Percentiles rank a stretch among this genome's conserved stretches.
phyloP scores from a whole-genome alignment of 2,113 vertebrate species.

The Xenopus laevis region DNA sequence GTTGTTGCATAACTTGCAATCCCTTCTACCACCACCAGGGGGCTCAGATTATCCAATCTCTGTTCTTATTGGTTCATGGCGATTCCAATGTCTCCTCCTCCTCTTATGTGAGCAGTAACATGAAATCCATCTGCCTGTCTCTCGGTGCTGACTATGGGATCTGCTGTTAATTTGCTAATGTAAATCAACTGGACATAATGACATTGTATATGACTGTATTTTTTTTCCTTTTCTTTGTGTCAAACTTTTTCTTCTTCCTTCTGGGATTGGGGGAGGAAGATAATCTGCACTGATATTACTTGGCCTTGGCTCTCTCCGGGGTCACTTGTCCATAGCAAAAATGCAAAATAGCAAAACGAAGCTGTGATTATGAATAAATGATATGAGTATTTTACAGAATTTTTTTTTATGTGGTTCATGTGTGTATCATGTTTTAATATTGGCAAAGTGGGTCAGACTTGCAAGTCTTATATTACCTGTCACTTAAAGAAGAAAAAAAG shows the following conservation, averaged over 20 bases:
- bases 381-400: constrained; percentile 30
- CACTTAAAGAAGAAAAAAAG: no score
- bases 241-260: constrained; percentile 40
- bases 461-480: no score
- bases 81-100: background rate
- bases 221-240: constrained; percentile 1
- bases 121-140: constrained; percentile 13
- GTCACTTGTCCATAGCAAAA: constrained; percentile 30
- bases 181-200: constrained; percentile 5
- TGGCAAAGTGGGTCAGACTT: no score
- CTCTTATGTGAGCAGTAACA: background rate
- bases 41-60: no score
- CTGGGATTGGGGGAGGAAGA: constrained; percentile 12
- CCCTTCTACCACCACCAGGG: no score
- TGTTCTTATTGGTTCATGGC: no score
- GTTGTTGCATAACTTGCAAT: no score
- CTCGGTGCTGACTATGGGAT: constrained; percentile 6
- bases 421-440: no score
- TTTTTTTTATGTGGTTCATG: no score
- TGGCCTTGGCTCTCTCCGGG: constrained; percentile 10
- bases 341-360: constrained; percentile 35
- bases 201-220: constrained; percentile 1
- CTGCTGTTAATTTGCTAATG: constrained; percentile 9
- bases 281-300: constrained; percentile 39
- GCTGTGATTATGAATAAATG: constrained; percentile 42